These are phyloP conservation scores for Chaetodon auriga DNA, from an alignment of 2,113 vertebrate species.

Conservation along the genomic window DNA sequence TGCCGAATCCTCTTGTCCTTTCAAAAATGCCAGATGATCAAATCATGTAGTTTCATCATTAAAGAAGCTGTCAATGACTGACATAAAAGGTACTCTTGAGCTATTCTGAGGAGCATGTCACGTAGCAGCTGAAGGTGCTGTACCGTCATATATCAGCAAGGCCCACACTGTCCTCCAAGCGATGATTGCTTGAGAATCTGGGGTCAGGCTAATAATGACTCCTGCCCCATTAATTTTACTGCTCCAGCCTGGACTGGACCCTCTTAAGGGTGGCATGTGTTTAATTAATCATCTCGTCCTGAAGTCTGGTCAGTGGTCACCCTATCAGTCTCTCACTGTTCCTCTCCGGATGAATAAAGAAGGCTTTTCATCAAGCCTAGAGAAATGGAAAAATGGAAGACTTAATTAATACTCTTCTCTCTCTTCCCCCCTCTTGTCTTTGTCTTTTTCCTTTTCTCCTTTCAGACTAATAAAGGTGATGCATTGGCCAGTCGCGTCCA, in stretches of 20 bases:
- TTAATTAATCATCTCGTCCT: slow-evolving; percentile 74
- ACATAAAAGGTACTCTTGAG: slow-evolving; percentile 31
- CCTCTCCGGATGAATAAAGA: slow-evolving; percentile 64
- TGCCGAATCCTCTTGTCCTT: slow-evolving; percentile 44
- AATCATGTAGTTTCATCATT: slow-evolving; percentile 45
- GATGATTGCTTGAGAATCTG: slow-evolving; percentile 57
- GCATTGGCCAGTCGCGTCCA: slow-evolving; percentile 95
- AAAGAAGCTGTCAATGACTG: slow-evolving; percentile 34
- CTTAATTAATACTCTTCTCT: slow-evolving; percentile 65
- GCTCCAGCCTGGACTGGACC: slow-evolving; percentile 56
- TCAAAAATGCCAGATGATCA: slow-evolving; percentile 58
- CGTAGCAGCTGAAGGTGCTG: slow-evolving; percentile 48
- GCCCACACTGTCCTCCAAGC: slow-evolving; percentile 42
- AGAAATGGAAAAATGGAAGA: slow-evolving; percentile 58
- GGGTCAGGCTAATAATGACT: slow-evolving; percentile 76
- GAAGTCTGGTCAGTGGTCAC: slow-evolving; percentile 68
- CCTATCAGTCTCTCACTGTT: slow-evolving; percentile 64
- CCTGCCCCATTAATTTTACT: slow-evolving; percentile 74
- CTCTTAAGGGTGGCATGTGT: slow-evolving; percentile 68
- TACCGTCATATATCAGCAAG: slow-evolving; percentile 46
- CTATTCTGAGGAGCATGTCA: slow-evolving; percentile 63
- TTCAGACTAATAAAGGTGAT: slow-evolving; percentile 94
- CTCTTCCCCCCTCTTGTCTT: slow-evolving; percentile 28
- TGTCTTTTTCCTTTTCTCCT: slow-evolving; percentile 32
- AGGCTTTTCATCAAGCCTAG: slow-evolving; percentile 67